Base-by-base conservation (phyloP, 2,797 vertebrate species). In the Gymnoscopelus microlampas region DNA sequence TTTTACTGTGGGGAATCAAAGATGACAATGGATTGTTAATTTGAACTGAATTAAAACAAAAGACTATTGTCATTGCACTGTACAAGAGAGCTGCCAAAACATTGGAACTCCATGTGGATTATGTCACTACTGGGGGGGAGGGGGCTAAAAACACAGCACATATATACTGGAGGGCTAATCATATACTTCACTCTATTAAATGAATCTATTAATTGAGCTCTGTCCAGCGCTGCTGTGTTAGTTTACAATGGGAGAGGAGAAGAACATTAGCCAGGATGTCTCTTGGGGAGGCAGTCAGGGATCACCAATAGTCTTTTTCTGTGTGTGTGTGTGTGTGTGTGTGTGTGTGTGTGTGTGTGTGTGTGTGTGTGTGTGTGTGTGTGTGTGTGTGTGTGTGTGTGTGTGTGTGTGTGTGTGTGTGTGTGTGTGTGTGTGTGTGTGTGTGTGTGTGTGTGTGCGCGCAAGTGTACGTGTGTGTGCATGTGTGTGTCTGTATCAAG, bases 1-100 rank as follows among this genome's bases (percentile, higher is more conserved):
- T 10, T 44, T 44, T 0, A 44, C 39, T 44, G 39, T 44, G 39
- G 8, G 39, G 9, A 44, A 44, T 44, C 39, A 10, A 44, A 44
- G 39, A 44, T 44, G 39, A 44, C 39, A 10, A 44, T 9, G 39
- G 39, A 44, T 9, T 44, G 39, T 44, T 44, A 44, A 44, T 44
- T 44, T 44, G 39, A 44, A 44, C 8, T 10, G 39, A 44, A 44
- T 44, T 44, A 44, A 44, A 44, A 44, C 9, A 8, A 44, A 44
- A 44, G 39, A 44, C 39, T 74, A 81, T 69, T 77, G 66, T 79
- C 77, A 87, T 82, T 89, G 82, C 76, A 79, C 86, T 81, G 80
- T 85, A 86, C 90, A 77, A 82, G 86, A 60, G 86, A 92, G 80
- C 90, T 91, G 93, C 94, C 93, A 90, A 70, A 69, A 0, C 86